Percentiles rank a stretch among this genome's conserved stretches.
These are phyloP conservation scores for Portevinia maculata DNA, from an alignment of 2,888 invertebrate genomes.

Conservation along the genomic window DNA sequence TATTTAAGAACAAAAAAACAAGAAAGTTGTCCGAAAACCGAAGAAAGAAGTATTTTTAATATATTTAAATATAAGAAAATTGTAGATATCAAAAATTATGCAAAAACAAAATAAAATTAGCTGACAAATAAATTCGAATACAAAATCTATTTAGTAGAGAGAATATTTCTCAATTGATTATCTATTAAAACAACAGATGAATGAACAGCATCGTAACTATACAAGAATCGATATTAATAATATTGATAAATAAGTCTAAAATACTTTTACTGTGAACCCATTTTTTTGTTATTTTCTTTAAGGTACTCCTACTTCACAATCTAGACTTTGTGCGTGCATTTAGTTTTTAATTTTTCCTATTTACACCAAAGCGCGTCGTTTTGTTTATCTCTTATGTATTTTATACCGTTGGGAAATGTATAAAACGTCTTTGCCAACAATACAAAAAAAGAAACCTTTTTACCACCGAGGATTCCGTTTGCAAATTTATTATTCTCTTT, in stretches of 20 bases:
- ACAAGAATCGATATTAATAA: conserved; percentile 22
- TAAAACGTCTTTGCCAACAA: no score
- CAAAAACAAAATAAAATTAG: conserved; percentile 47
- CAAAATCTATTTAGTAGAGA: conserved; percentile 22
- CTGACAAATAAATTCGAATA: conserved; percentile 60
- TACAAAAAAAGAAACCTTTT: no score
- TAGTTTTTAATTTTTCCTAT: no score
- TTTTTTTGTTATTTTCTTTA: not conserved
- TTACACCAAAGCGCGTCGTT: no score
- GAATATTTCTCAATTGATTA: conserved; percentile 60
- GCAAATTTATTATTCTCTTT: no score
- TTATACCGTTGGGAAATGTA: no score
- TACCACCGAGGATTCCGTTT: no score
- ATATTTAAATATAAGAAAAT: conserved; percentile 62
- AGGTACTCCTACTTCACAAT: no score
- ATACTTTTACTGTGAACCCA: not conserved
- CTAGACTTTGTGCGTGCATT: no score
- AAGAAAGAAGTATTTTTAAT: conserved; percentile 64
- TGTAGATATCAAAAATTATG: conserved; percentile 68
- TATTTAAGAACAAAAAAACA: conserved; percentile 18
- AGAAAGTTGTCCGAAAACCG: conserved; percentile 38
- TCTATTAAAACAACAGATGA: conserved; percentile 72
- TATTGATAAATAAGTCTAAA: not conserved
- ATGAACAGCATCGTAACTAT: conserved; percentile 40
- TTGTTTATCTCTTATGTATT: no score